Base-by-base conservation (phyloP, 2,797 vertebrate genomes). In the Tapirus indicus region DNA sequence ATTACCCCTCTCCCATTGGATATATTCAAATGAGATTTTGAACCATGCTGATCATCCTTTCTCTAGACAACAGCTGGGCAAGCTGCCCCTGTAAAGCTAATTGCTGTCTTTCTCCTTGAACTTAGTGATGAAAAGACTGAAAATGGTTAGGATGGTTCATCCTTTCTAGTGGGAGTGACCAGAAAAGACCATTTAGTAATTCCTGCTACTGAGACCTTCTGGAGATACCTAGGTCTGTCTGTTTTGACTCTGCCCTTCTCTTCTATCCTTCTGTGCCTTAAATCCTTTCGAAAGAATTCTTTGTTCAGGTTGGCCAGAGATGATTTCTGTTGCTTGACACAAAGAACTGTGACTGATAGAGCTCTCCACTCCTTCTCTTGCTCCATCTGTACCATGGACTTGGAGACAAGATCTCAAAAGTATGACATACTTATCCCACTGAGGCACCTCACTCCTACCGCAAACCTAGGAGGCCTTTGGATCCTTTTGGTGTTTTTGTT, bases 271-370 rank as follows among this genome's bases (percentile, higher is more conserved):
- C 35, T 78, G 1, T 56, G 49, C 3, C 23, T 21, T 58, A 38
- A 8, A 41, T 25, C 14, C n/a, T 68, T 71, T n/a, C 21, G 6
- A 27, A 78, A 75, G 16, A 91, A 78, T 78, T 87, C 27, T 86
- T 77, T 38, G 56, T 56, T 82, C 32, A 27, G 17, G 74, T 16
- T 78, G 74, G 17, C n/a, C 35, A 58, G 62, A 66, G 25, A 20
- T 87, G n/a, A 6, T 92, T 92, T 96, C 80, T 77, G n/a, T 41
- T 79, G 32, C 41, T 89, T 62, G 56, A 77, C 10, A 71, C 69
- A 79, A 49, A 89, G 44, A 62, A 52, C 9, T 18, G 44, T 25
- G 38, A 16, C 0, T 29, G 49, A 68, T 64, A 84, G 5, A 54
- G 17, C 38, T 91, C 72, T 82, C 25, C 6, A 56, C 16, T 35